Conservation (phyloP, 2,113 vertebrate species). For the Callospermophilus lateralis region DNA sequence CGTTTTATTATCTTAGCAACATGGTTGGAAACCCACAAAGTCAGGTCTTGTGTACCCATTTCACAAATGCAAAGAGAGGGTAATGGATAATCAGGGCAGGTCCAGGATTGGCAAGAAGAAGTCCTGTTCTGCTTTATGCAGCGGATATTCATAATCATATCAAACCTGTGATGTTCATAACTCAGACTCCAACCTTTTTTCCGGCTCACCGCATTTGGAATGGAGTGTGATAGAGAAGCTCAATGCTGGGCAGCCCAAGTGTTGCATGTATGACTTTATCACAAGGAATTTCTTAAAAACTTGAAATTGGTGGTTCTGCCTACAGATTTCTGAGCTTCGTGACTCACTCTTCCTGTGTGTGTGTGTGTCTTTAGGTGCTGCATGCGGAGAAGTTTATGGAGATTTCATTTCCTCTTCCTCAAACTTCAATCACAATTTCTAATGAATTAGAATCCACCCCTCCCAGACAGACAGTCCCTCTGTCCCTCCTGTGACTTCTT, state of each 20-base stretch:
- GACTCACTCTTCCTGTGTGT: background rate
- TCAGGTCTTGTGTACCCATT: background rate
- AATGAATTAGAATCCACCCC: background rate
- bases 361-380: background rate
- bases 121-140: background rate
- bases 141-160: background rate
- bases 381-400: background rate
- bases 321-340: background rate
- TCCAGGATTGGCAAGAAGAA: background rate
- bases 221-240: background rate
- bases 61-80: background rate
- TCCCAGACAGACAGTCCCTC: background rate
- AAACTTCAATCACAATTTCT: background rate
- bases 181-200: background rate
- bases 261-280: background rate
- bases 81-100: background rate
- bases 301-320: background rate
- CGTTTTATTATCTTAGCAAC: background rate
- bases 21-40: background rate
- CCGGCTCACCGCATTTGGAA: background rate
- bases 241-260: background rate
- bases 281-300: background rate
- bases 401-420: conserved; percentile 9
- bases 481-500: background rate
- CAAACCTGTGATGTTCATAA: background rate